Evolutionary conservation across 1,140 invertebrate genomes (phyloP).

Genomic region (Zophobas atratus): DNA sequence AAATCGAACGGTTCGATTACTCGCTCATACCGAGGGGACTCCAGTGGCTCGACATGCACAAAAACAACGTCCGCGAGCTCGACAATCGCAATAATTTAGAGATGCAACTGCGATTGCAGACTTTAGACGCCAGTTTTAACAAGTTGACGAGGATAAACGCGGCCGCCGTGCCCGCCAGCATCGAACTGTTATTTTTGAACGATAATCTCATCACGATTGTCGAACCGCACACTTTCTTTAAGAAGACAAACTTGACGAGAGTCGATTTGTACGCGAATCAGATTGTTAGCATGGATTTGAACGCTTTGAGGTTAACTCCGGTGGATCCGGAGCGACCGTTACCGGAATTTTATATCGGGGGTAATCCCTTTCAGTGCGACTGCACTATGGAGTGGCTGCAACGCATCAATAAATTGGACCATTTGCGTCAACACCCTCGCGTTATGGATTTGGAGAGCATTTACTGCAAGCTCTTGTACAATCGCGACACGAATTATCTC

Average conservation of each 20-base stretch:
- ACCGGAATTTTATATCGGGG: slow-evolving; percentile 90
- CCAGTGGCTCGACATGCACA: slow-evolving; percentile 92
- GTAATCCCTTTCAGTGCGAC: slow-evolving; percentile 90
- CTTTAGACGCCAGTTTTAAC: slow-evolving; percentile 88
- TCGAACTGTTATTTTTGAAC: slow-evolving; percentile 86
- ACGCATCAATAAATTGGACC: slow-evolving; percentile 83
- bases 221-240: slow-evolving; percentile 86
- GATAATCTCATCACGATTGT: slow-evolving; percentile 86
- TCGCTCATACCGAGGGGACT: slow-evolving; percentile 85
- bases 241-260: slow-evolving; percentile 86
- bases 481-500: slow-evolving; percentile 84
- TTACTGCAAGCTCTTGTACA: slow-evolving; percentile 91
- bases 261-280: slow-evolving; percentile 91
- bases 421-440: slow-evolving; percentile 85
- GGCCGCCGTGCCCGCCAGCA: slow-evolving; percentile 81
- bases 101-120: slow-evolving; percentile 79
- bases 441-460: slow-evolving; percentile 94
- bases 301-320: slow-evolving; percentile 81
- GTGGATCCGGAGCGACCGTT: slow-evolving; percentile 78
- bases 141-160: slow-evolving; percentile 81
- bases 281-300: slow-evolving; percentile 86
- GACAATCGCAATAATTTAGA: slow-evolving; percentile 83
- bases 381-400: slow-evolving; percentile 93
- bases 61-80: slow-evolving; percentile 88
- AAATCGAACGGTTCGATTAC: slow-evolving; percentile 92